Evolutionary conservation across 2,888 invertebrate genomes (phyloP), one percentile per base, ranked within the genome.

Genomic region (Melieria omissa): DNA sequence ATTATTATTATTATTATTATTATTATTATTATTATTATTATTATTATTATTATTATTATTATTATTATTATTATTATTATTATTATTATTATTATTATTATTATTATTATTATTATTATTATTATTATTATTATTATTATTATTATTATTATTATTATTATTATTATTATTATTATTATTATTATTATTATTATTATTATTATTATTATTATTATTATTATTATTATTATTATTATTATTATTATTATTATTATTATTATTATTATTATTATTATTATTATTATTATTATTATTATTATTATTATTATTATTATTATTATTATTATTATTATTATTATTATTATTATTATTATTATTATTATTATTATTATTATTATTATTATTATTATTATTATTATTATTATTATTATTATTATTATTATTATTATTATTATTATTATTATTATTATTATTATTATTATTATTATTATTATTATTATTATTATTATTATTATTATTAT

Each of bases 1-100:
- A 57, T 57, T 57, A 57, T 57, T 57, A 57, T 57, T 57, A 57
- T 57, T 57, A 57, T 57, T 57, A 57, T 57, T 57, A 57, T 57
- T 57, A n/a, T 57, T 57, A 57, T 57, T 57, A 57, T 57, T 57
- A 57, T 57, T 57, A 57, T 57, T 57, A 57, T 57, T 57, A 57
- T 57, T 57, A 57, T 57, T 57, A 57, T 57, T 57, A 57, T 57
- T 57, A 57, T 57, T 57, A 57, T 57, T 57, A 57, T 57, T 57
- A 57, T 57, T 57, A 57, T 57, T 57, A 57, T 57, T 57, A 57
- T 57, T 57, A 57, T 57, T 57, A 57, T 57, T 57, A 57, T 57
- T 57, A 57, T 57, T 57, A 57, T 57, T 57, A 57, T 57, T 57
- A 57, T 57, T 57, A 57, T 57, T 57, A 57, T 57, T 57, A 57